phyloP scores from a whole-genome alignment of 30 jellyfish, hydroid and myxozoan genomes.

The Chrysaora quinquecirrha region DNA sequence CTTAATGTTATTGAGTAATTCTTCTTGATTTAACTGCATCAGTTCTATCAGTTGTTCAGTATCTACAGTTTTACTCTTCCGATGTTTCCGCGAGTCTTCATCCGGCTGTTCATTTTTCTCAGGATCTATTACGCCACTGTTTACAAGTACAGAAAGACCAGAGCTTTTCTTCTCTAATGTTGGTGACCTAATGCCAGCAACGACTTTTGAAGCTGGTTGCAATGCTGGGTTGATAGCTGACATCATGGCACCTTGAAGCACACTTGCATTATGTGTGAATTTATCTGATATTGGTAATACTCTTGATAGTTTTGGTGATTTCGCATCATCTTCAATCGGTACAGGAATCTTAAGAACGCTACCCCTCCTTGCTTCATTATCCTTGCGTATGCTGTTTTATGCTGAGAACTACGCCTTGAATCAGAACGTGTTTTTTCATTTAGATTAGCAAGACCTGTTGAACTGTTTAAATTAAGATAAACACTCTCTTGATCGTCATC shows the following conservation, averaged over 20 bases:
- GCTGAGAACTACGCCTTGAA: too few relatives aligned
- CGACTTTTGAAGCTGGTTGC: slow-evolving; percentile 27
- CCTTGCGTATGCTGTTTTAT: too few relatives aligned
- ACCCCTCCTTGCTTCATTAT: slow-evolving; percentile 17
- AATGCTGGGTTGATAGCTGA: slow-evolving; percentile 35
- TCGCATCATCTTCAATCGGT: slow-evolving; percentile 30
- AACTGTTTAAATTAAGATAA: slow-evolving; percentile 18
- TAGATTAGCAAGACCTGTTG: neutral
- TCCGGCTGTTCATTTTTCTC: neutral
- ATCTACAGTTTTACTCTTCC: slow-evolving; percentile 3
- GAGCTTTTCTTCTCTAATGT: slow-evolving; percentile 12
- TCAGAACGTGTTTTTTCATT: slow-evolving; percentile 18
- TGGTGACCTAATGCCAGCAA: slow-evolving; percentile 27
- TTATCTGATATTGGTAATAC: neutral
- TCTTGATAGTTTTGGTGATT: neutral
- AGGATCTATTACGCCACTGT: slow-evolving; percentile 15
- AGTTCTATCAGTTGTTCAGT: slow-evolving; percentile 35
- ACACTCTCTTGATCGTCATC: slow-evolving; percentile 57
- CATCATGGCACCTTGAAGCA: slow-evolving; percentile 44
- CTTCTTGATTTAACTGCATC: slow-evolving; percentile 46
- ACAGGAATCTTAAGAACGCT: slow-evolving; percentile 10
- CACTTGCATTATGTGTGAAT: slow-evolving; percentile 3
- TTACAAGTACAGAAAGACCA: slow-evolving; percentile 34
- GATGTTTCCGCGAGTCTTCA: neutral
- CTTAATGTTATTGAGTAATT: slow-evolving; percentile 30